Percentiles rank a stretch among this genome's conserved stretches.
phyloP scores from a whole-genome alignment of 2,888 invertebrate species.

The Drosophila borealis region DNA sequence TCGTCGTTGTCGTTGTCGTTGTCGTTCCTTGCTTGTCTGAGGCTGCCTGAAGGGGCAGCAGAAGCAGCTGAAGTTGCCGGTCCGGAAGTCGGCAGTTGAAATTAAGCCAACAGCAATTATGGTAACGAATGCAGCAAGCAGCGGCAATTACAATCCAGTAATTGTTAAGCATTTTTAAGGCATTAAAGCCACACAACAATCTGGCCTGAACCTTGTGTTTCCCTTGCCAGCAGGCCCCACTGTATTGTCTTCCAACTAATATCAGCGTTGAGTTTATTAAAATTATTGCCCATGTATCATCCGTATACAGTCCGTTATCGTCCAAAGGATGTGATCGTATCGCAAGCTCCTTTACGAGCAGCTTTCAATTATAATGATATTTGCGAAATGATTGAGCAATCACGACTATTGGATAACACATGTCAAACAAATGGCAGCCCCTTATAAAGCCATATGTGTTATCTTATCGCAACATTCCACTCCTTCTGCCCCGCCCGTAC shows the following conservation, averaged over 20 bases:
- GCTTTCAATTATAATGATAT: constrained; percentile 70
- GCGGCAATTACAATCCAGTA: constrained; percentile 67
- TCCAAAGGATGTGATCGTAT: constrained; percentile 8
- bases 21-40: constrained; percentile 48
- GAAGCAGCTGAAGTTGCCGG: constrained; percentile 68
- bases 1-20: constrained; percentile 54
- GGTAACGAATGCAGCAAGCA: constrained; percentile 75
- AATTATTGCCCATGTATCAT: constrained; percentile 7
- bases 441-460: constrained; percentile 49
- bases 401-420: constrained; percentile 72
- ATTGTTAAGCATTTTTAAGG: constrained; percentile 59
- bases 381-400: constrained; percentile 71
- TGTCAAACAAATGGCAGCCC: constrained; percentile 61
- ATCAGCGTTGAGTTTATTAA: constrained; percentile 31
- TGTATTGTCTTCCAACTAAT: background rate
- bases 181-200: constrained; percentile 43
- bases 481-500: background rate
- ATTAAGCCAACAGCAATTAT: constrained; percentile 78
- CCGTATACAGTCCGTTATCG: background rate
- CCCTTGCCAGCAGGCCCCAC: background rate
- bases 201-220: background rate
- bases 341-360: constrained; percentile 30
- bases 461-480: constrained; percentile 59
- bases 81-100: constrained; percentile 75
- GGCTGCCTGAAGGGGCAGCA: constrained; percentile 22